Evolutionary conservation across 2,113 vertebrate species (phyloP), one percentile per base, ranked within the genome.

Genomic region (Melanerpes aurifrons): DNA sequence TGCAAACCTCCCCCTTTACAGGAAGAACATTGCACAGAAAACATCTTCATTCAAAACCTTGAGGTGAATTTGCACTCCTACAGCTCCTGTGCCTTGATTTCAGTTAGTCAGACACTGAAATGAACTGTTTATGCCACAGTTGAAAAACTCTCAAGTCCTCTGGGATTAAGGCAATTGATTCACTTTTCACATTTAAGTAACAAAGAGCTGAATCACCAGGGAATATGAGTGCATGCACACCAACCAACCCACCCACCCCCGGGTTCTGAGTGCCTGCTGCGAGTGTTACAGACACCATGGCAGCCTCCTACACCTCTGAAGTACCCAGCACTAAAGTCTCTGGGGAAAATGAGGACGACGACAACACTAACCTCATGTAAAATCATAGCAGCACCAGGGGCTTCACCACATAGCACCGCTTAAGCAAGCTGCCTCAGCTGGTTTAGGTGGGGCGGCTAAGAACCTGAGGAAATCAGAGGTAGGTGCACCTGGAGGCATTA

Each of bases 141-240:
- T 18, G 9, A 73, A 64, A 84, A 16, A 8, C 20, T 12, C 13
- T 5, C 1, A 16, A 76, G 43, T 28, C 87, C 61, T n/a, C 31
- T 17, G 47, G 37, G 87, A 82, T 67, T 82, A n/a, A 53, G 12
- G 28, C 16, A 75, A 62, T 0, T 58, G 56, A 84, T 78, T 66
- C 24, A 32, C 63, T 62, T 70, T 87, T 76, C 74, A 1, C 9
- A 59, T 63, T 95, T 89, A 87, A 92, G 6, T 73, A 92, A 68
- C 22, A 64, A 62, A 3, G 67, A 86, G 43, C 17, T 21, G 31
- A 81, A 71, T 18, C 72, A 10, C 21, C 0, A 25, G 68, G 75
- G 61, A 92, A 43, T 10, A 14, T 0, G 9, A 56, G 15, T 0
- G 22, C 11, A 15, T 0, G 8, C n/a, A 1, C 3, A 22, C 24